A percentile compares a stretch with the other conserved stretches of the same genome.
phyloP scores from a whole-genome alignment of 2,888 invertebrate genomes.

The Thyatira batis region DNA sequence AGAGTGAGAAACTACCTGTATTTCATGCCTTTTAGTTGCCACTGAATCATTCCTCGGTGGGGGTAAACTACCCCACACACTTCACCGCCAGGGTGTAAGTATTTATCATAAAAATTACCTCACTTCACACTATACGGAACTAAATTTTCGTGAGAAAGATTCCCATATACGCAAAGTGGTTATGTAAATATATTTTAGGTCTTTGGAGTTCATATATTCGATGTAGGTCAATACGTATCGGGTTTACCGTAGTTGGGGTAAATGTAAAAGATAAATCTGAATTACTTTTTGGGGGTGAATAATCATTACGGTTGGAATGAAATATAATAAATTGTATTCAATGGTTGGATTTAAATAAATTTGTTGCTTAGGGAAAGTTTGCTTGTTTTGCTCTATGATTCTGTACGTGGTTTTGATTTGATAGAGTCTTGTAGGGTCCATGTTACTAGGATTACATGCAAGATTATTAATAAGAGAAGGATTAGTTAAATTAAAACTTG shows the following conservation, averaged over 20 bases:
- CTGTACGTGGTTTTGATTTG: too few relatives aligned
- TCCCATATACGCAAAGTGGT: slow-evolving; percentile 30
- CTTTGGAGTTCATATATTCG: slow-evolving; percentile 21
- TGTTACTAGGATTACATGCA: not conserved
- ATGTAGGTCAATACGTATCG: slow-evolving; percentile 26
- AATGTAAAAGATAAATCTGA: slow-evolving; percentile 15
- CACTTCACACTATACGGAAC: slow-evolving; percentile 28
- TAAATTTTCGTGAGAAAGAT: slow-evolving; percentile 24
- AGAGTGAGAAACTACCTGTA: slow-evolving; percentile 12
- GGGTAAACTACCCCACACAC: slow-evolving; percentile 14
- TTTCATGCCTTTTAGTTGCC: slow-evolving; percentile 11
- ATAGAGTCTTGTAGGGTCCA: too few relatives aligned
- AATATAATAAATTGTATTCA: not conserved
- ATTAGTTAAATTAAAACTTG: too few relatives aligned
- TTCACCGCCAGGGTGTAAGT: slow-evolving; percentile 18
- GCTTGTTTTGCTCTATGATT: not conserved
- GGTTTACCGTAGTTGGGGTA: slow-evolving; percentile 18
- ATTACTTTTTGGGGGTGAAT: slow-evolving; percentile 5
- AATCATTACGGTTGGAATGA: slow-evolving; percentile 1
- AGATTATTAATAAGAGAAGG: not conserved
- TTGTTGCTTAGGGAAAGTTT: not conserved
- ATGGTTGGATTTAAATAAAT: not conserved
- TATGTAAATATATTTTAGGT: slow-evolving; percentile 40
- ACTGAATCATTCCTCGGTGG: slow-evolving; percentile 13
- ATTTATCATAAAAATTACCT: slow-evolving; percentile 47